Base-by-base conservation (phyloP, 1,140 invertebrate species). In the Helicorthomorpha holstii region DNA sequence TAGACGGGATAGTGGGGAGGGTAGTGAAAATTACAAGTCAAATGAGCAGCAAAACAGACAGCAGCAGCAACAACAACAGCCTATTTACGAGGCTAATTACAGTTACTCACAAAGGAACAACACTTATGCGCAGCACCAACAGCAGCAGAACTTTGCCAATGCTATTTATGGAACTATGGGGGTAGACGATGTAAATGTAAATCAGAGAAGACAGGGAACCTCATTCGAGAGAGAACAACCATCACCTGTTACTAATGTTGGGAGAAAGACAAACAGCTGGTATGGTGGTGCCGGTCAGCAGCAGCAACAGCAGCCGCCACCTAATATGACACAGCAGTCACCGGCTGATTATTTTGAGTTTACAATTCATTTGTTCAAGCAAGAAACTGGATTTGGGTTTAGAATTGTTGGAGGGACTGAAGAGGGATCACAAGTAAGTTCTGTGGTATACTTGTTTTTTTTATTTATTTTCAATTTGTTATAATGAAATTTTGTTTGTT, bases 331-430 rank as follows among this genome's bases (percentile, higher is more conserved):
- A n/a, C 34, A 49, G 42, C 23, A 51, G 50, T 2, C 42, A 29
- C 19, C 43, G n/a, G 46, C 57, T 55, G 80, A 83, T 55, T 83
- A 75, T 67, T 67, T 81, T 49, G 79, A 89, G 60, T 81, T 83
- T 53, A 75, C 81, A 48, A 82, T 93, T 0, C 81, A 81, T 19
- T 66, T 94, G 12, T 76, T 81, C 29, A 73, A 85, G 48, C 83
- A 87, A 63, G 83, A 90, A 48, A 78, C 77, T 63, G 89, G 90
- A 16, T 95, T 98, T 73, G 95, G 95, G 4, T 98, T 98, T 73
- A 75, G 94, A 57, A 94, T 98, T 64, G 87, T 98, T 27, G 95
- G 95, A n/a, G 95, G 95, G 27, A 92, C 89, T 0, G 94, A 98
- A 71, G 93, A 97, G 73, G 86, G 88, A 55, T 91, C 90, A 56